Base-by-base conservation (phyloP, 1,140 invertebrate genomes). In the Holotrichia oblita region DNA sequence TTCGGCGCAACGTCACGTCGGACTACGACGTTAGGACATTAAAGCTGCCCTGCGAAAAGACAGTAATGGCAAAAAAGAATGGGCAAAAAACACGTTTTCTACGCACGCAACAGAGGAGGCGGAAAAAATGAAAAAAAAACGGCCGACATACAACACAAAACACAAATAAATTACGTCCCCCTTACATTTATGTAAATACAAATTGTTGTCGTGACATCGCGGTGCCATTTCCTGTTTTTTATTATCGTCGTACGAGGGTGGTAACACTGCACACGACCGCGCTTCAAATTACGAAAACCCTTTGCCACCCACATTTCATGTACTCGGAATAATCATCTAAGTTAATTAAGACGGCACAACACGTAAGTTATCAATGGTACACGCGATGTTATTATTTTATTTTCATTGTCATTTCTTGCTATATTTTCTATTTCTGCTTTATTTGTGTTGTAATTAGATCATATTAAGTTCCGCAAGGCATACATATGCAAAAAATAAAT, bases 81-180 rank as follows among this genome's bases (percentile, higher is more conserved):
- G 14, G 14, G 48, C 6, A 55, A 14, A 17, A 55, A 55, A 55
- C 48, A 14, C 14, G 48, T 55, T 55, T 55, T 55, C 48, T 17
- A 55, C 48, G 48, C 48, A n/a, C 48, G 14, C 10, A 17, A 55
- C 14, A 55, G 14, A 55, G 48, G 17, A 55, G 17, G 14, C 48
- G 14, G 14, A 55, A 55, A 34, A 55, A 55, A 55, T 55, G 48
- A 55, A 55, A n/a, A 55, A 6, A 55, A 55, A 55, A 55, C 48
- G 48, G 17, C 48, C 14, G 17, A n/a, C 48, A 55, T 55, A 55
- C 48, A 55, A 55, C 48, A 55, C 48, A 55, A 55, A 55, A 55
- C 48, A 55, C 48, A 55, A 55, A 55, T 55, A 55, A 55, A 55
- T 55, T 55, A 55, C 48, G 48, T 55, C 48, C 48, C 48, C 48